These are phyloP conservation scores for Acinonyx jubatus DNA, from an alignment of 2,113 vertebrate genomes.

Conservation along the genomic window DNA sequence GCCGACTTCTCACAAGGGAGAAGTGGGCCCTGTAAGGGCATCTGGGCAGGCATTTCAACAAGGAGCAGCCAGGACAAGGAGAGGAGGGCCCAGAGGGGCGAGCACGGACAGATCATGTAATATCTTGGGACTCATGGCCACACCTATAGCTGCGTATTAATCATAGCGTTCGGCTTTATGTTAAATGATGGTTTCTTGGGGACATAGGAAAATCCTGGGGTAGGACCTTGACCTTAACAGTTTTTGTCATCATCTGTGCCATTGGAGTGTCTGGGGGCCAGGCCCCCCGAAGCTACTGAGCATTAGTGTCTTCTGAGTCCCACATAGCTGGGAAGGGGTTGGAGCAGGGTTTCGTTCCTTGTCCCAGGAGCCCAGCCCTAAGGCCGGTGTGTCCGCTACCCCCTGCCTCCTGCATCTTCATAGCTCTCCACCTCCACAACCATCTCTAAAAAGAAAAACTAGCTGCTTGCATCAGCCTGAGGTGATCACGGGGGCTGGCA, in stretches of 20 bases:
- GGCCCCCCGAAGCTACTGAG: not conserved
- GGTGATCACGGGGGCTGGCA: not conserved
- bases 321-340: fast-evolving
- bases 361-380: not conserved
- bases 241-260: not conserved
- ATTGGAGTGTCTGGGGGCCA: fast-evolving
- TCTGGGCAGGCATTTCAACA: not conserved
- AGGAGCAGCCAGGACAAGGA: not conserved
- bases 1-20: not conserved
- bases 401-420: not conserved
- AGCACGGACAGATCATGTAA: not conserved
- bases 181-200: not conserved
- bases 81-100: not conserved
- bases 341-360: not conserved
- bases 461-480: not conserved
- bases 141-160: not conserved
- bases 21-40: not conserved
- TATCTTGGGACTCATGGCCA: not conserved
- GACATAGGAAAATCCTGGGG: not conserved
- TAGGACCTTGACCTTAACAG: not conserved
- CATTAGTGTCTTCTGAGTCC: not conserved
- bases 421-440: fast-evolving
- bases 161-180: not conserved
- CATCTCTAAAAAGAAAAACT: not conserved
- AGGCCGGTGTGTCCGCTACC: not conserved